Evolutionary conservation across 2,113 vertebrate genomes (phyloP).

Genomic region (Xerus inauris): DNA sequence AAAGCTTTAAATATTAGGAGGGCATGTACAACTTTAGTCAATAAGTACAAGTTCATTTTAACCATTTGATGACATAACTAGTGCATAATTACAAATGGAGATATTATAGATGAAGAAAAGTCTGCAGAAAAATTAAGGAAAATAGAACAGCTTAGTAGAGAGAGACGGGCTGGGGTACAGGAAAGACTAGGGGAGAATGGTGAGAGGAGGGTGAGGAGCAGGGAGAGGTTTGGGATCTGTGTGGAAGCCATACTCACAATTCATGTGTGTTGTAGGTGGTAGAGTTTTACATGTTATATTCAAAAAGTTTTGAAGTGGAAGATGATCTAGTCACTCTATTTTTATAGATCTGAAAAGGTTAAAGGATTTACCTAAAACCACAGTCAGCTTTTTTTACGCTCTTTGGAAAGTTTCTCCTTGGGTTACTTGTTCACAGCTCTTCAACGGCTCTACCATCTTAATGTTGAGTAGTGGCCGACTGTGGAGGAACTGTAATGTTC

Average conservation of each 20-base stretch:
- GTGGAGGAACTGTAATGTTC: neutral
- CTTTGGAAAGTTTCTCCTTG: neutral
- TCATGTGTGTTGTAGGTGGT: neutral
- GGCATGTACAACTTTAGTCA: neutral
- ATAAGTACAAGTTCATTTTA: conserved; percentile 9
- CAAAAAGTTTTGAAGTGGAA: neutral
- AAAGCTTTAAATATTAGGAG: conserved; percentile 13
- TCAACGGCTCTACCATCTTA: neutral
- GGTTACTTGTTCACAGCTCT: neutral
- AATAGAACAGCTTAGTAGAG: neutral
- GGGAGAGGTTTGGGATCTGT: neutral
- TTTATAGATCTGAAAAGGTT: conserved; percentile 1
- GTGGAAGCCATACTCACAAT: neutral
- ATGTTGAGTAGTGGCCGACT: neutral
- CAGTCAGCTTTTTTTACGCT: neutral
- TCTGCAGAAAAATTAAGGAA: neutral
- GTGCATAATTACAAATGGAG: neutral
- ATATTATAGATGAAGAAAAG: neutral
- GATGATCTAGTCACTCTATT: neutral
- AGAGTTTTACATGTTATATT: neutral
- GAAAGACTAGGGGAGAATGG: neutral
- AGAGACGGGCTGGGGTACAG: neutral
- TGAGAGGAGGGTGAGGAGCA: neutral
- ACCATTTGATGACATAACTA: neutral
- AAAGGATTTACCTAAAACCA: conserved; percentile 13